phyloP scores from a whole-genome alignment of 2,797 vertebrate species.

The Phataginus tricuspis region DNA sequence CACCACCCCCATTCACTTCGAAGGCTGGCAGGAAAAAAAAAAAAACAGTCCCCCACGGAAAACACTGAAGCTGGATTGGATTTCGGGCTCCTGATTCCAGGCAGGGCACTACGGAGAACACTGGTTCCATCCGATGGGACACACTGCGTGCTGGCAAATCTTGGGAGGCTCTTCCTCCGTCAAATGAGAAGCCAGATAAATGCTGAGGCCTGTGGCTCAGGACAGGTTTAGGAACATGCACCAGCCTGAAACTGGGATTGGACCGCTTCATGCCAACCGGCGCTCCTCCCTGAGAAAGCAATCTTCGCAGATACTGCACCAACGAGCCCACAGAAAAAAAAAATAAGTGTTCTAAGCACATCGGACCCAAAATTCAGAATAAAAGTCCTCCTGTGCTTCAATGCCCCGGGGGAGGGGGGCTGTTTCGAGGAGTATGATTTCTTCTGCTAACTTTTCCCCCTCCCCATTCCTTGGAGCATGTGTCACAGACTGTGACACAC shows the following conservation, averaged over 20 bases:
- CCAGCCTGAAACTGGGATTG: neutral
- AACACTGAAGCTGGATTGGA: constrained; percentile 40
- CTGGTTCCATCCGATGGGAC: neutral
- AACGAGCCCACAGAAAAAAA: constrained; percentile 59
- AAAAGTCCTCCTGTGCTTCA: constrained; percentile 3
- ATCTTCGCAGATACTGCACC: constrained; percentile 66
- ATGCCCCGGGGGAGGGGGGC: neutral
- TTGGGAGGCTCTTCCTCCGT: neutral
- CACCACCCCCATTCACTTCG: neutral
- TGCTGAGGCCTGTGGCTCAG: neutral
- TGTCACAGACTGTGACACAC: constrained; percentile 74
- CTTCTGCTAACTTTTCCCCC: constrained; percentile 64
- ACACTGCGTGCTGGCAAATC: neutral
- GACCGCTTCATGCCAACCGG: neutral
- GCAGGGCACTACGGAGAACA: neutral
- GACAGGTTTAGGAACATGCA: neutral
- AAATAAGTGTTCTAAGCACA: constrained; percentile 45
- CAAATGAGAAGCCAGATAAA: constrained; percentile 15
- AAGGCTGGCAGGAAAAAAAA: neutral
- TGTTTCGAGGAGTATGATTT: neutral
- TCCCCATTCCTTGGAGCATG: constrained; percentile 70
- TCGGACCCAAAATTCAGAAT: constrained; percentile 68
- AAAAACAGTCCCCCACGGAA: neutral
- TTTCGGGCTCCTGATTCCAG: neutral
- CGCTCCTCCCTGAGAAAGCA: constrained; percentile 28